phyloP scores from a whole-genome alignment of 2,888 invertebrate species.

The Crepidodera aurea region DNA sequence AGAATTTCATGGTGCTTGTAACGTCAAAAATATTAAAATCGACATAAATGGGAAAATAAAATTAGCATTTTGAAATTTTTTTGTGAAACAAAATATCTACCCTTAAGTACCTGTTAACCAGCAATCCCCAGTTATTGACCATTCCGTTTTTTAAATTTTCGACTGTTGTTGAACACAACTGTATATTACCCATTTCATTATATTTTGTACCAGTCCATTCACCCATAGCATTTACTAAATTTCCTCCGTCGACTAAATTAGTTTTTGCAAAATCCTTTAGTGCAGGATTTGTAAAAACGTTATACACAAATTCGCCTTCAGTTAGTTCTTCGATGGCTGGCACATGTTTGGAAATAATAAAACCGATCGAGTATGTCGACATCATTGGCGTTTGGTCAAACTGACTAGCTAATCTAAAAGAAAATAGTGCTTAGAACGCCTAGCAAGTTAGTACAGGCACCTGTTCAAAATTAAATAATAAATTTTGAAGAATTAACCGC shows the following conservation, averaged over 20 bases:
- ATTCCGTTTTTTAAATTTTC: background rate
- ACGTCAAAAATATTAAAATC: too few species aligned
- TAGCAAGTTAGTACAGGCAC: too few species aligned
- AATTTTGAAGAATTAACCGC: too few species aligned
- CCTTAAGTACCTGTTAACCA: conserved; percentile 13
- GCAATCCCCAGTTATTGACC: conserved; percentile 13
- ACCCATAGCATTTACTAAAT: conserved; percentile 7
- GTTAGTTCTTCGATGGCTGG: background rate
- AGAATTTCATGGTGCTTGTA: too few species aligned
- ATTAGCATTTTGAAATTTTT: too few species aligned
- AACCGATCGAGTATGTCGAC: conserved; percentile 13
- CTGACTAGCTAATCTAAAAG: conserved; percentile 3
- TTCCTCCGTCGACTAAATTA: too few species aligned
- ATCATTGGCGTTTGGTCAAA: conserved; percentile 11
- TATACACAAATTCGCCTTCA: background rate
- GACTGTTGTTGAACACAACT: conserved; percentile 3
- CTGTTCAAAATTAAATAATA: too few species aligned
- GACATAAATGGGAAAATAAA: too few species aligned
- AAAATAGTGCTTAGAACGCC: too few species aligned
- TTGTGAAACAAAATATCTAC: too few species aligned
- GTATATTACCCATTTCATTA: conserved; percentile 12
- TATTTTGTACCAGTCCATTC: conserved; percentile 10
- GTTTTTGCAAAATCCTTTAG: too few species aligned
- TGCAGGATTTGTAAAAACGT: conserved; percentile 8
- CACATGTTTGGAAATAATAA: conserved; percentile 10